These are phyloP conservation scores for Eriocheir sinensis DNA, from an alignment of 1,140 invertebrate species.

Conservation along the genomic window DNA sequence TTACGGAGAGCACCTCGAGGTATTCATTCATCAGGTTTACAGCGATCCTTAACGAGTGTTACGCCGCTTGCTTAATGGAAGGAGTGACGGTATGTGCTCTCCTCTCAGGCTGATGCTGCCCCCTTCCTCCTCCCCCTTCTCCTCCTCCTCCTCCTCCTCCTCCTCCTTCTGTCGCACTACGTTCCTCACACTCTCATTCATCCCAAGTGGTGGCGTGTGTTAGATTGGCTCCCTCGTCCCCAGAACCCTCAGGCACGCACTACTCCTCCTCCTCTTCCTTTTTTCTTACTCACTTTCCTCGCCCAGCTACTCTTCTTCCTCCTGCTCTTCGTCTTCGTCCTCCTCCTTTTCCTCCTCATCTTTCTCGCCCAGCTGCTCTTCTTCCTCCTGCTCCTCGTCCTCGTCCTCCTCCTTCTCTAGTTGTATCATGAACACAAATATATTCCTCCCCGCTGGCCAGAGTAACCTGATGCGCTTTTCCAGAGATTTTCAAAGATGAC, in stretches of 20 bases:
- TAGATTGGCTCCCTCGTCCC: background rate
- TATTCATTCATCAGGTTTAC: background rate
- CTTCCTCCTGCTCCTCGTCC: background rate
- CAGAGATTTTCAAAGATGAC: background rate
- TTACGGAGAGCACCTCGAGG: background rate
- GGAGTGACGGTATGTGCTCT: too few species aligned
- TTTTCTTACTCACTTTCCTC: too few species aligned
- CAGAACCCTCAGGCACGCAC: background rate
- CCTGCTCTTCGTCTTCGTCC: background rate
- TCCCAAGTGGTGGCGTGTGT: background rate
- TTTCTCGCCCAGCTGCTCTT: background rate
- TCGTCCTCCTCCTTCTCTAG: background rate
- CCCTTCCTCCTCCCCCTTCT: background rate
- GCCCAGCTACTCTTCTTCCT: too few species aligned
- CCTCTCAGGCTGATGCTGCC: background rate
- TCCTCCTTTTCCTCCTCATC: background rate
- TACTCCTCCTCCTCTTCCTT: background rate
- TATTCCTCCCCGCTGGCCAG: background rate
- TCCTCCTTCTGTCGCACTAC: background rate
- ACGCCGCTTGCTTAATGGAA: background rate
- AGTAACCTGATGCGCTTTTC: background rate
- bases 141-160: background rate
- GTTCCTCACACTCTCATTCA: background rate
- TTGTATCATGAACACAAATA: background rate
- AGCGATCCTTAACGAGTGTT: background rate